These are phyloP conservation scores for Lampropteryx suffumata DNA, from an alignment of 2,888 invertebrate genomes.

Conservation along the genomic window DNA sequence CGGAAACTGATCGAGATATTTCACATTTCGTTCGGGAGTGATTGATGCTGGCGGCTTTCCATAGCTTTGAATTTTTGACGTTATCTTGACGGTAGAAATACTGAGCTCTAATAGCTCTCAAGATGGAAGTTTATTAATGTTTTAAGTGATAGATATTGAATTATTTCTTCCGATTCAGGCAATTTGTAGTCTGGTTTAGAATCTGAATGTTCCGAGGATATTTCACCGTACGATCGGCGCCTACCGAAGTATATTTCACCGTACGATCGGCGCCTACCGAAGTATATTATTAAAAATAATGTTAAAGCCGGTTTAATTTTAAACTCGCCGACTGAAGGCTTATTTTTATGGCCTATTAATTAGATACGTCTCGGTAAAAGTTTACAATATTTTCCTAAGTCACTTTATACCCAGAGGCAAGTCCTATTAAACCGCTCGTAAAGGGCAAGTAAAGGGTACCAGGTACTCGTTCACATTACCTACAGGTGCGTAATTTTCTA, in stretches of 20 bases:
- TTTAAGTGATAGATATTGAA: conserved; percentile 17
- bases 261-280: too few relatives aligned
- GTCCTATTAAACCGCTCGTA: neutral
- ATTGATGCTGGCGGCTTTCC: conserved; percentile 40
- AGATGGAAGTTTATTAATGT: conserved; percentile 20
- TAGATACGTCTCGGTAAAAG: neutral
- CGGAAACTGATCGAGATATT: conserved; percentile 33
- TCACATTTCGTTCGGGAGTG: conserved; percentile 36
- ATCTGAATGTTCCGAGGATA: too few relatives aligned
- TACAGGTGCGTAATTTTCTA: too few relatives aligned
- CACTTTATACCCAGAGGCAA: neutral
- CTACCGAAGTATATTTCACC: too few relatives aligned
- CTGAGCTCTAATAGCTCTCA: conserved; percentile 18
- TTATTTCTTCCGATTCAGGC: conserved; percentile 15
- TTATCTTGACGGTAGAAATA: conserved; percentile 31
- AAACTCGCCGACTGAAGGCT: too few relatives aligned
- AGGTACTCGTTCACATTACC: too few relatives aligned
- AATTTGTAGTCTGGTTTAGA: conserved; percentile 4
- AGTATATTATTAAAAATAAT: too few relatives aligned
- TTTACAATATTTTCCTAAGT: neutral
- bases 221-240: too few relatives aligned
- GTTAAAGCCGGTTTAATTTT: too few relatives aligned
- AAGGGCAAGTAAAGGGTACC: neutral
- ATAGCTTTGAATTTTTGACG: conserved; percentile 32
- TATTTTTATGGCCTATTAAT: neutral